Base-by-base conservation (phyloP, 2,888 invertebrate species). In the Noctua janthina region DNA sequence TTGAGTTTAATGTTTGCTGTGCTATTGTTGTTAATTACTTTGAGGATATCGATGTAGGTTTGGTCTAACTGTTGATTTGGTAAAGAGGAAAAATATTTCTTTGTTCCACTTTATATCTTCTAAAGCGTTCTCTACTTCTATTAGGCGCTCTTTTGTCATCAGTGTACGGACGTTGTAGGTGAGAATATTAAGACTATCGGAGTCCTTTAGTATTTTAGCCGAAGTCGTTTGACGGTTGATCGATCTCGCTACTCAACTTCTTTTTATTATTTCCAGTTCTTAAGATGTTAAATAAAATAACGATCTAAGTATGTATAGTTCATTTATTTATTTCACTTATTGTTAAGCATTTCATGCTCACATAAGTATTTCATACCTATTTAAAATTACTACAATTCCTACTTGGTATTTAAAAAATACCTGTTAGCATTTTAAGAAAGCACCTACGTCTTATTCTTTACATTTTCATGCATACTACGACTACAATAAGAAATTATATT, bases 281-380 rank as follows among this genome's bases (percentile, higher is more conserved):
- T 15, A 59, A n/a, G 43, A 6, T 49, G 6, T 72, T 10, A 15
- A 64, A 76, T 76, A 70, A 78, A 81, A 73, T 20, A n/a, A 35
- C 59, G 8, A 35, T 75, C 5, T 74, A 76, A 56, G 74, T 83
- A 74, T 74, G 78, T 81, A 70, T 78, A 77, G 11, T 64, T 82
- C 7, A 76, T 88, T 84, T 87, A 88, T 85, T 88, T 82, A 39
- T 83, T 78, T 62, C 59, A 66, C 67, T 79, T 84, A 84, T 73
- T 67, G 68, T 70, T 43, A 39, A 81, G 82, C 88, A 88, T 88
- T 88, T 85, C 43, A 88, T 88, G 89, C 82, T 74, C 71, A 81
- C 78, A 39, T 78, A 78, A 72, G 77, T 85, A 80, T 59, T 80
- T 80, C 49, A 49, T 80, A 81, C 46, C 68, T 77, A 79, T 75